phyloP scores from a whole-genome alignment of 1,140 invertebrate species.

The Littorina saxatilis region DNA sequence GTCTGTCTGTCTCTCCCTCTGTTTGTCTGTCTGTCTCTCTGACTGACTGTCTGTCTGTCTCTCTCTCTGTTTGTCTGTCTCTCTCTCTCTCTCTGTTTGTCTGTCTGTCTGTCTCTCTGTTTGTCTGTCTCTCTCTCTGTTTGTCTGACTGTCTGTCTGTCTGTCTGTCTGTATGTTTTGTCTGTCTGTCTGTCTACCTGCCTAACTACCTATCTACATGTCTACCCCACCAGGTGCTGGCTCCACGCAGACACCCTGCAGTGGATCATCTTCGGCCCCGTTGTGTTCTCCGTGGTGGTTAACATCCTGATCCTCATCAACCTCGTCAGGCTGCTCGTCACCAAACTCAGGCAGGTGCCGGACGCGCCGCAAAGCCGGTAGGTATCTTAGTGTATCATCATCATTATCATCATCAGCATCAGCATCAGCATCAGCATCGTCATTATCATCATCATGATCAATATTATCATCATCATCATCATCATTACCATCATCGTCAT shows the following conservation, averaged over 20 bases:
- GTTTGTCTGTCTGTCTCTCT: neutral
- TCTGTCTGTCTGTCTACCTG: neutral
- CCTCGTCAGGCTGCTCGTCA: conserved; percentile 93
- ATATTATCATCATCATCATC: conserved; percentile 32
- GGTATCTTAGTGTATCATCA: neutral
- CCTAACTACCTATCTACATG: neutral
- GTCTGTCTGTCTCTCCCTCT: conserved; percentile 6
- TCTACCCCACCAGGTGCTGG: conserved; percentile 63
- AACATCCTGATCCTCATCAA: conserved; percentile 95
- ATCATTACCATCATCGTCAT: neutral
- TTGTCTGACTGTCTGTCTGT: neutral
- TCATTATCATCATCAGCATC: too few relatives aligned
- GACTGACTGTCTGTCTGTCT: neutral
- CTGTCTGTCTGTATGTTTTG: neutral
- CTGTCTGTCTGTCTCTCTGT: neutral
- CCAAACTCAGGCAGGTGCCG: conserved; percentile 85
- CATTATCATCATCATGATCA: neutral
- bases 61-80: neutral
- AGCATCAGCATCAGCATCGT: neutral
- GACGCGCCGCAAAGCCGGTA: conserved; percentile 75
- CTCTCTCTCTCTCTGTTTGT: neutral
- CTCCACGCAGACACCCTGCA: conserved; percentile 49
- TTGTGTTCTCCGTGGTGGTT: conserved; percentile 60
- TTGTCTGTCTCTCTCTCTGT: conserved; percentile 3
- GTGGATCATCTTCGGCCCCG: conserved; percentile 67